A percentile compares a stretch with the other conserved stretches of the same genome.
phyloP scores from a whole-genome alignment of 1,140 invertebrate species.

The Bombus confusus region DNA sequence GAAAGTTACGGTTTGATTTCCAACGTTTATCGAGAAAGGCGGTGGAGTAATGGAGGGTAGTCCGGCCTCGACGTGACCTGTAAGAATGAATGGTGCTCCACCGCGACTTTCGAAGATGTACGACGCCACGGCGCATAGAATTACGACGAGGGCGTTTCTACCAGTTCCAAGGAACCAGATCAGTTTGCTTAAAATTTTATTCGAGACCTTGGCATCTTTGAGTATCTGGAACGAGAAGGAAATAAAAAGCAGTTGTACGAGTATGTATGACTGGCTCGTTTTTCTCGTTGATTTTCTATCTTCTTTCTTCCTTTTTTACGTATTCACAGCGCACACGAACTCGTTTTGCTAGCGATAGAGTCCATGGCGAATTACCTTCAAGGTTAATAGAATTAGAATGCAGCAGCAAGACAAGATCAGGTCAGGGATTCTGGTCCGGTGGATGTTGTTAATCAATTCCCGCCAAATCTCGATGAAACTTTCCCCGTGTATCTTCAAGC shows the following conservation, averaged over 20 bases:
- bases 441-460: constrained; percentile 83
- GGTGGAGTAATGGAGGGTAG: constrained; percentile 83
- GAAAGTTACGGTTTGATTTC: constrained; percentile 82
- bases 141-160: constrained; percentile 90
- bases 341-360: not conserved
- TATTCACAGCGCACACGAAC: constrained; percentile 1
- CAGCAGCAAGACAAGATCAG: constrained; percentile 86
- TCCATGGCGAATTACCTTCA: constrained; percentile 83
- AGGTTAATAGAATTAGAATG: constrained; percentile 84
- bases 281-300: not conserved
- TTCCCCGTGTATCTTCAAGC: constrained; percentile 85
- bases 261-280: not conserved
- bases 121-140: constrained; percentile 86
- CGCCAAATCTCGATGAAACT: constrained; percentile 85
- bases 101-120: constrained; percentile 78
- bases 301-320: not conserved
- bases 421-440: constrained; percentile 84
- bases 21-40: constrained; percentile 79
- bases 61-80: constrained; percentile 84
- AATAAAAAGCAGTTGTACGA: not conserved
- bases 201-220: constrained; percentile 81
- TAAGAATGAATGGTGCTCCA: constrained; percentile 80
- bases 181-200: constrained; percentile 81
- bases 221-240: constrained; percentile 54
- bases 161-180: constrained; percentile 87